A percentile compares a stretch with the other conserved stretches of the same genome.
Evolutionary conservation across 2,113 vertebrate genomes (phyloP).

Genomic region (Progne subis): DNA sequence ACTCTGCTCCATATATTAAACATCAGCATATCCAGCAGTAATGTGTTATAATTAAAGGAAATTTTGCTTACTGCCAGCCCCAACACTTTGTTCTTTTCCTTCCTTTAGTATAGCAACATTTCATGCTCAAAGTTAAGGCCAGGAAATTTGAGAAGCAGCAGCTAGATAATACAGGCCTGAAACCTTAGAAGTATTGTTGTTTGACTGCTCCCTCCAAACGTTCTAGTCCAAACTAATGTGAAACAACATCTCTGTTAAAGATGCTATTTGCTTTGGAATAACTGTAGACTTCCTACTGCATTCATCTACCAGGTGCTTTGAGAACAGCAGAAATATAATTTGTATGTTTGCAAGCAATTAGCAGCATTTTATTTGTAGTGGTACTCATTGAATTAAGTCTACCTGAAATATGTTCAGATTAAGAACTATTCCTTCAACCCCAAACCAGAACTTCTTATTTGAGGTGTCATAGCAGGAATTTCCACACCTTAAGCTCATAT

Average conservation of each 20-base stretch:
- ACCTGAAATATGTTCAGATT: background rate
- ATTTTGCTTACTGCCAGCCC: background rate
- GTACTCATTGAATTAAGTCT: background rate
- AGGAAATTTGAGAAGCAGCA: background rate
- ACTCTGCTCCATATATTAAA: background rate
- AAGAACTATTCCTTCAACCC: background rate
- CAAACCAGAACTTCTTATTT: background rate
- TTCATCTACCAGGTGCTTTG: background rate
- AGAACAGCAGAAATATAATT: background rate
- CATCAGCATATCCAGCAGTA: background rate
- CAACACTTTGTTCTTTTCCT: background rate
- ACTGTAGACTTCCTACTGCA: background rate
- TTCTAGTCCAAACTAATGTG: background rate
- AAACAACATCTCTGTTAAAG: background rate
- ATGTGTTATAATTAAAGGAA: background rate
- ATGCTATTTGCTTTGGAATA: background rate
- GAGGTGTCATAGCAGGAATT: background rate
- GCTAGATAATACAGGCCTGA: background rate
- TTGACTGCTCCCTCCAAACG: background rate
- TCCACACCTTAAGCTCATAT: background rate
- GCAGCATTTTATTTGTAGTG: background rate
- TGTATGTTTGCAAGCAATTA: background rate
- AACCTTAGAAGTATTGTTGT: background rate
- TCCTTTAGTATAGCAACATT: background rate
- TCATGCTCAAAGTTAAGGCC: fast-evolving